Percentiles rank a stretch among this genome's conserved stretches.
Evolutionary conservation across 2,113 vertebrate species (phyloP).

Genomic region (Lampris megalopsis): DNA sequence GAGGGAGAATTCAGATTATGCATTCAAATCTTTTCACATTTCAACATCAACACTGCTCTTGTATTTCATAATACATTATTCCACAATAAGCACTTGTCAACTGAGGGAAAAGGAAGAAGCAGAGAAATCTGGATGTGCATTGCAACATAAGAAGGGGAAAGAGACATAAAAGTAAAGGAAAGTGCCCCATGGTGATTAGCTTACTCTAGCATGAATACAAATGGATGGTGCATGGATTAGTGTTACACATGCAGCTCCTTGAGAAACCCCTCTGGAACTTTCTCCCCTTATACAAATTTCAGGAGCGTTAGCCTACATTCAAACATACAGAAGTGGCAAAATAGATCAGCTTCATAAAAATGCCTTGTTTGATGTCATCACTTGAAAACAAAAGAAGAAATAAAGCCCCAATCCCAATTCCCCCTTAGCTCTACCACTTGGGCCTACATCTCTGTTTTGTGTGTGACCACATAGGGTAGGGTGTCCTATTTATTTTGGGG

Average conservation of each 20-base stretch:
- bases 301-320: conserved; percentile 1
- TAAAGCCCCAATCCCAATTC: too few species aligned
- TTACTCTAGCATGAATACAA: conserved; percentile 33
- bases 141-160: conserved; percentile 15
- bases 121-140: not conserved
- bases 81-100: too few species aligned
- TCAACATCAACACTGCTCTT: too few species aligned
- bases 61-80: too few species aligned
- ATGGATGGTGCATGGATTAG: conserved; percentile 43
- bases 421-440: too few species aligned
- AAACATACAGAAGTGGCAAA: not conserved
- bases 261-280: conserved; percentile 22
- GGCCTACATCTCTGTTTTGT: too few species aligned
- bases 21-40: too few species aligned
- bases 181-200: conserved; percentile 33
- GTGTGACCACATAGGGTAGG: too few species aligned
- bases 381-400: not conserved
- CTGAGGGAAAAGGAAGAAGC: not conserved
- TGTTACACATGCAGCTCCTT: not conserved
- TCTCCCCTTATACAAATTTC: conserved; percentile 12
- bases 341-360: not conserved
- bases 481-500: too few species aligned
- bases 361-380: not conserved
- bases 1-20: not conserved
- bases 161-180: not conserved